These are phyloP conservation scores for Leptocoma aspasia DNA, from an alignment of 2,113 vertebrate species.

Conservation along the genomic window DNA sequence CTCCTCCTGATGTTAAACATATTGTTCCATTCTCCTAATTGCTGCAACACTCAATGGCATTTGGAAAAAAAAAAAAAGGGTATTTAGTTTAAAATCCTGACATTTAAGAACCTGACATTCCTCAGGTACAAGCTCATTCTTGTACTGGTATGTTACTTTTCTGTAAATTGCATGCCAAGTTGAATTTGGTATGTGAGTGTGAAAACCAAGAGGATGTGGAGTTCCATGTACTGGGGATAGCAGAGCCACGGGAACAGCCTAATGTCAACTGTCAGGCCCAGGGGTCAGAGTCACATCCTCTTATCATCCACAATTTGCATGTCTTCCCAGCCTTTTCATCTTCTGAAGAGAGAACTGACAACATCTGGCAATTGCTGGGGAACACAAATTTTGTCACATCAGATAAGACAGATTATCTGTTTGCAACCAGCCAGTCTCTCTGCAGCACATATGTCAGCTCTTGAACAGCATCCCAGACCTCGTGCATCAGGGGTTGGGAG, in stretches of 20 bases:
- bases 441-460: neutral
- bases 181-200: neutral
- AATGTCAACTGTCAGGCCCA: neutral
- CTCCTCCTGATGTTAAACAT: neutral
- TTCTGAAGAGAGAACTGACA: neutral
- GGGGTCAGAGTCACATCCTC: conserved; percentile 16
- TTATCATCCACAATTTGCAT: neutral
- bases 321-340: neutral
- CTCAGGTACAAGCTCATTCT: neutral
- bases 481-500: neutral
- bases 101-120: neutral
- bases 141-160: neutral
- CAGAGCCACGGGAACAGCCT: neutral
- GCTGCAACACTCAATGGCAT: neutral
- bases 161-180: neutral
- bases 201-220: neutral
- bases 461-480: neutral
- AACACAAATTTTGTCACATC: neutral
- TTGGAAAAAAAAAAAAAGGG: neutral
- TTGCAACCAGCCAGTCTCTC: neutral
- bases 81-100: neutral
- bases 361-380: neutral
- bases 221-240: neutral
- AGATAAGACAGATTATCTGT: neutral
- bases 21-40: neutral